Percentiles rank a stretch among this genome's conserved stretches.
Evolutionary conservation across 2,888 invertebrate species (phyloP).

Genomic region (Caenorhabditis macrosperma): DNA sequence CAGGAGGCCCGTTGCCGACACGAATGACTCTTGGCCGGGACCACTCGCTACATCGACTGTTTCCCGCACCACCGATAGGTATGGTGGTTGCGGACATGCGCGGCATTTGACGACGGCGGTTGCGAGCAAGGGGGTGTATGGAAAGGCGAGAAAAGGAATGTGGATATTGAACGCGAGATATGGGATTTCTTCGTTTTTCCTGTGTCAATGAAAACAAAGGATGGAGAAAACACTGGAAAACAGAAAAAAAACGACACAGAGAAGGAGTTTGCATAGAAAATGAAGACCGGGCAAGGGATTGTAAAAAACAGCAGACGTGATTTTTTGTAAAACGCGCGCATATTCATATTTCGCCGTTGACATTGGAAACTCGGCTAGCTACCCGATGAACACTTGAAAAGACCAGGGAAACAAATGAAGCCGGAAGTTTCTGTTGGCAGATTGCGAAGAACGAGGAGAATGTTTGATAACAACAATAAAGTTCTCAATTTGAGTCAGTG

Average conservation of each 20-base stretch:
- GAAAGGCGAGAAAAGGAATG: not conserved
- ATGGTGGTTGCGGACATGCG: too few relatives aligned
- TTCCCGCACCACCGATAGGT: not conserved
- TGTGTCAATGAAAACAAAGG: not conserved
- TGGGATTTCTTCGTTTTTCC: not conserved
- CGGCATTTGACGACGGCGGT: not conserved
- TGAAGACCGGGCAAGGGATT: not conserved
- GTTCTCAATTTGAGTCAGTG: too few relatives aligned
- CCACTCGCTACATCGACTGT: not conserved
- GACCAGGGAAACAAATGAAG: too few relatives aligned
- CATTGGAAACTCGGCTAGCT: too few relatives aligned
- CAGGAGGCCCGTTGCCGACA: not conserved
- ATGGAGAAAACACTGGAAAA: not conserved
- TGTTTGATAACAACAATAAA: too few relatives aligned
- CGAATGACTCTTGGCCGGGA: not conserved
- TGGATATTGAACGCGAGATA: not conserved
- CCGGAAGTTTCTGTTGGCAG: too few relatives aligned
- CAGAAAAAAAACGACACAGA: too few relatives aligned
- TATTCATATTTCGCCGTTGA: not conserved
- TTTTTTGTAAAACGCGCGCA: not conserved
- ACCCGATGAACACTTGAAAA: too few relatives aligned
- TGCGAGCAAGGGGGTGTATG: not conserved
- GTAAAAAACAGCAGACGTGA: not conserved
- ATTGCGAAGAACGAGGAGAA: too few relatives aligned
- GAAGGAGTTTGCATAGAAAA: too few relatives aligned